Base-by-base conservation (phyloP, 2,888 invertebrate genomes). In the Galerucella nymphaeae region DNA sequence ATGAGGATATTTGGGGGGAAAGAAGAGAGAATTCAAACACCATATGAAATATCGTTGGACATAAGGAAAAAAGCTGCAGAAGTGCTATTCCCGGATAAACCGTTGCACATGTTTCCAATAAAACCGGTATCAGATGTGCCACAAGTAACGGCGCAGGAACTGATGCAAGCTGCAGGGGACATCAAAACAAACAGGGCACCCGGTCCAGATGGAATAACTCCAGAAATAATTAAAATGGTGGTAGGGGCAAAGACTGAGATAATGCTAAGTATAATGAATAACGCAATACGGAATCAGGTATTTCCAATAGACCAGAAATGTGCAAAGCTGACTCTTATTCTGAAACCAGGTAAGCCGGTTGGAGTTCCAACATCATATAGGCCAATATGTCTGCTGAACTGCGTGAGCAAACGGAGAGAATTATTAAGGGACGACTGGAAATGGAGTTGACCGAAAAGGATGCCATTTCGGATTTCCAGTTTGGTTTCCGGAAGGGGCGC, bases 181-280 rank as follows among this genome's bases (percentile, higher is more conserved):
- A 71, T 45, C 42, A 45, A 45, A 45, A 45, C 42, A 16, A 50
- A 45, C 42, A 50, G 50, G 50, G 50, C 50, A n/a, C n/a, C n/a
- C 0, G n/a, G 14, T n/a, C 16, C 16, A 5, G 14, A 50, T 50
- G 14, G 14, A 1, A 50, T 16, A 50, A 3, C 50, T 11, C 10
- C 57, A 23, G 57, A 57, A 18, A 57, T 18, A 9, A 18, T 10
- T 11, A 23, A 57, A 57, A 18, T 20, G 18, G 13, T 57, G 14
- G n/a, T 18, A 57, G 14, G n/a, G 2, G 1, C 50, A 50, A 16
- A n/a, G n/a, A 50, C 5, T 45, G 0, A 3, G 16, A 18, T 10
- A 9, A 16, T 38, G 30, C 14, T 14, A 4, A 4, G 30, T 38
- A 11, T 67, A 9, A 42, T 67, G 38, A 72, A 74, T 18, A 38